These are phyloP conservation scores for Drosophila tsacasi DNA, from an alignment of 1,140 invertebrate genomes.

Conservation along the genomic window DNA sequence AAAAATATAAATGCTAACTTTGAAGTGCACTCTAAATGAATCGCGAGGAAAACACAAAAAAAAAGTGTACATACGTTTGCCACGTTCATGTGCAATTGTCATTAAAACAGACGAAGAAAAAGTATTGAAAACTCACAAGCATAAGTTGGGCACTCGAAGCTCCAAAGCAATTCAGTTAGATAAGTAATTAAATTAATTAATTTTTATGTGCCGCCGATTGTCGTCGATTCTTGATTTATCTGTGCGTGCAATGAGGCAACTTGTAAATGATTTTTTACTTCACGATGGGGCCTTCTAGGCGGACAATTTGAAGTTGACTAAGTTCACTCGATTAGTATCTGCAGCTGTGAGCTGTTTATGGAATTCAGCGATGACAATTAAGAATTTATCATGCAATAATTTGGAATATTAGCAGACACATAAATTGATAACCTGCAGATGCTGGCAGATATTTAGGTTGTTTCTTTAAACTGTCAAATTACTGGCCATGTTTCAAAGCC, in stretches of 20 bases:
- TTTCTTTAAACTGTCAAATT: not conserved
- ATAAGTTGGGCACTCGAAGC: conserved; percentile 44
- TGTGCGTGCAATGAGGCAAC: conserved; percentile 55
- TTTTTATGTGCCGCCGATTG: conserved; percentile 66
- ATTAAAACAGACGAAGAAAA: conserved; percentile 54
- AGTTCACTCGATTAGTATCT: conserved; percentile 51
- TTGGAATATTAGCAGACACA: conserved; percentile 7
- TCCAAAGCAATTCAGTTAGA: conserved; percentile 60
- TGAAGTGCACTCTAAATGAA: conserved; percentile 60
- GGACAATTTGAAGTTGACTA: conserved; percentile 48
- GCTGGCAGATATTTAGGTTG: not conserved
- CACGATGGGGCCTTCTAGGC: conserved; percentile 51
- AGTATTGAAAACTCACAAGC: conserved; percentile 36
- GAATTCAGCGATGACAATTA: conserved; percentile 37
- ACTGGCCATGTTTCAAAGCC: not conserved
- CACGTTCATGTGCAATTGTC: conserved; percentile 54
- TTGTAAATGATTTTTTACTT: conserved; percentile 44
- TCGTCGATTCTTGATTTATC: conserved; percentile 61
- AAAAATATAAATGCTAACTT: conserved; percentile 49
- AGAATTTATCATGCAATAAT: conserved; percentile 21
- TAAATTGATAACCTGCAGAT: not conserved
- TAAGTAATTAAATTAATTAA: conserved; percentile 81
- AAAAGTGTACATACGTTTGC: conserved; percentile 17
- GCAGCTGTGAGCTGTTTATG: conserved; percentile 38
- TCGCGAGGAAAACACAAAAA: conserved; percentile 29